phyloP scores from a whole-genome alignment of 2,113 vertebrate species.

The Festucalex cinctus region DNA sequence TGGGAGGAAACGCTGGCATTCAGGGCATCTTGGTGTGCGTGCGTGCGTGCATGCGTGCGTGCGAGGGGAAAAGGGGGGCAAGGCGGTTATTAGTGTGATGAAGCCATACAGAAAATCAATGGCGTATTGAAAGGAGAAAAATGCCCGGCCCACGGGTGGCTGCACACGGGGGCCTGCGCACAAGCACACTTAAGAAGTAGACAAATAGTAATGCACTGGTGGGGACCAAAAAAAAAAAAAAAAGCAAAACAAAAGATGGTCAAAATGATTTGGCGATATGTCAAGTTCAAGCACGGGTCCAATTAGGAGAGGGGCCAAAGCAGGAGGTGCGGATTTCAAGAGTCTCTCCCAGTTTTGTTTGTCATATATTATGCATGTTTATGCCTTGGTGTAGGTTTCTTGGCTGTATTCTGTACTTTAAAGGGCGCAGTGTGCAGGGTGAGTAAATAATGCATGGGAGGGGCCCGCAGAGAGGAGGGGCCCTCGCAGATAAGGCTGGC shows the following conservation, averaged over 20 bases:
- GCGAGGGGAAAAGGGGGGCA: conserved; percentile 70
- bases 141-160: conserved; percentile 68
- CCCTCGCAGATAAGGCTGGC: conserved; percentile 51
- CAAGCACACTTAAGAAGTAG: conserved; percentile 44
- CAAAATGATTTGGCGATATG: conserved; percentile 33
- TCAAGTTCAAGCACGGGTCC: conserved; percentile 37
- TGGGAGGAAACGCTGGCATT: conserved; percentile 69
- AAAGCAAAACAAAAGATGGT: conserved; percentile 36
- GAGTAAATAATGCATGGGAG: conserved; percentile 58
- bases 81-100: conserved; percentile 86
- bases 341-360: conserved; percentile 2
- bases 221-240: conserved; percentile 29
- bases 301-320: conserved; percentile 21
- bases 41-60: no score
- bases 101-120: conserved; percentile 93
- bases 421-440: conserved; percentile 30
- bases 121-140: conserved; percentile 79
- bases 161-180: conserved; percentile 48
- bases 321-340: background rate
- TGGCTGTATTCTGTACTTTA: conserved; percentile 39
- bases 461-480: conserved; percentile 35
- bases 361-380: conserved; percentile 4
- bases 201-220: conserved; percentile 43
- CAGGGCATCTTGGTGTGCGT: conserved; percentile 78
- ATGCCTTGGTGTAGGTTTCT: conserved; percentile 11